Evolutionary conservation across 1,140 invertebrate genomes (phyloP).

Genomic region (Panulirus ornatus): DNA sequence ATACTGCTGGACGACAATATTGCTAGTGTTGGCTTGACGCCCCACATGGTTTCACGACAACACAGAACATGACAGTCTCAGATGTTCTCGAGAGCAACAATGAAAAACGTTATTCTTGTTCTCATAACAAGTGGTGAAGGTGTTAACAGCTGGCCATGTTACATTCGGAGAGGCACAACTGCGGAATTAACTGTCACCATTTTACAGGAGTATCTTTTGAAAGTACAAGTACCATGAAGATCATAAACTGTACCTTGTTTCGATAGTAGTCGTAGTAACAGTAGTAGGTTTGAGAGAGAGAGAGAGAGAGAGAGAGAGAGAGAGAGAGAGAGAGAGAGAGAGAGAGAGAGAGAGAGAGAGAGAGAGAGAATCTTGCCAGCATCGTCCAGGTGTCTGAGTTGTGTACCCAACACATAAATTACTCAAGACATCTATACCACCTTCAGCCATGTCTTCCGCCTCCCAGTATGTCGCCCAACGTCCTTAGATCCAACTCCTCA

Average conservation of each 20-base stretch:
- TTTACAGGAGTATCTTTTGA: neutral
- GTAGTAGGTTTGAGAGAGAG: neutral
- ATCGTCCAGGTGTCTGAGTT: neutral
- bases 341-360: slow-evolving; percentile 42
- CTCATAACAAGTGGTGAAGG: neutral
- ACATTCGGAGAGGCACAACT: neutral
- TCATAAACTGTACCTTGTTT: neutral
- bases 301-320: slow-evolving; percentile 39
- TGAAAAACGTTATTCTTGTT: neutral
- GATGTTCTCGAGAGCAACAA: no score
- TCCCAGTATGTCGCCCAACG: neutral
- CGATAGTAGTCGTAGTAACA: neutral
- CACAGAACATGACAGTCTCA: no score
- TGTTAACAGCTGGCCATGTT: neutral
- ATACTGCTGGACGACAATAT: no score
- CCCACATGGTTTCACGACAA: no score
- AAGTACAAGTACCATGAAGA: neutral
- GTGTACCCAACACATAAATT: neutral
- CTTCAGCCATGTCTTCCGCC: neutral
- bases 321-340: slow-evolving; percentile 52
- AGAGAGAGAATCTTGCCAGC: no score
- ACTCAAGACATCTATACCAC: neutral
- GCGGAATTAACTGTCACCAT: neutral
- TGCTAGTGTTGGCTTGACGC: no score
- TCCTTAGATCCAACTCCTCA: neutral